phyloP scores from a whole-genome alignment of 2,888 invertebrate species.

The Allygus modestus region DNA sequence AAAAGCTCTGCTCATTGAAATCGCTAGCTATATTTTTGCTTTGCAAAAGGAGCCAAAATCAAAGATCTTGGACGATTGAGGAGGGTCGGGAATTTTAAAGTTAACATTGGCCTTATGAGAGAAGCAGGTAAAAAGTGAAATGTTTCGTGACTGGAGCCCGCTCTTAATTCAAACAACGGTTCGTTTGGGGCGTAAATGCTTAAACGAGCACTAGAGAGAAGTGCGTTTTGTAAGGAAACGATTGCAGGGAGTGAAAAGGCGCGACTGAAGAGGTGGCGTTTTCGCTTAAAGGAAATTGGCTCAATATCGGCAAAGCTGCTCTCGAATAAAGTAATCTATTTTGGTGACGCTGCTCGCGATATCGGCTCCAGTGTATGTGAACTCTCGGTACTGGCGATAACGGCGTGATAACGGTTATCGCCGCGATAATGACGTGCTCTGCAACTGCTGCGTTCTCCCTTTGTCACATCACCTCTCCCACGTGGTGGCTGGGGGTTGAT shows the following conservation, averaged over 20 bases:
- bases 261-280: conserved; percentile 33
- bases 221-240: conserved; percentile 31
- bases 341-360: conserved; percentile 25
- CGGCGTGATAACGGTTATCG: conserved; percentile 3
- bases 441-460: background rate
- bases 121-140: too few relatives aligned
- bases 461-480: too few relatives aligned
- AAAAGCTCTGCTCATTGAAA: too few relatives aligned
- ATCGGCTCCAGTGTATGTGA: conserved; percentile 2
- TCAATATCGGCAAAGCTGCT: conserved; percentile 56
- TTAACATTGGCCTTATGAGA: too few relatives aligned
- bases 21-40: too few relatives aligned
- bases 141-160: too few relatives aligned
- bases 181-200: too few relatives aligned
- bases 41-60: too few relatives aligned
- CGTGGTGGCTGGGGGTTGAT: too few relatives aligned
- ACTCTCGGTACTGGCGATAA: background rate
- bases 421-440: background rate
- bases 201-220: conserved; percentile 30
- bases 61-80: too few relatives aligned
- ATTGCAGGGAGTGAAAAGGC: conserved; percentile 33
- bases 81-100: too few relatives aligned
- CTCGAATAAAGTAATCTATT: conserved; percentile 49
- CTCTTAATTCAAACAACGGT: too few relatives aligned
- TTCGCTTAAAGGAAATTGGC: conserved; percentile 56